Percentiles rank a stretch among this genome's conserved stretches.
These are phyloP conservation scores for Pterostichus madidus DNA, from an alignment of 2,888 invertebrate species.

Conservation along the genomic window DNA sequence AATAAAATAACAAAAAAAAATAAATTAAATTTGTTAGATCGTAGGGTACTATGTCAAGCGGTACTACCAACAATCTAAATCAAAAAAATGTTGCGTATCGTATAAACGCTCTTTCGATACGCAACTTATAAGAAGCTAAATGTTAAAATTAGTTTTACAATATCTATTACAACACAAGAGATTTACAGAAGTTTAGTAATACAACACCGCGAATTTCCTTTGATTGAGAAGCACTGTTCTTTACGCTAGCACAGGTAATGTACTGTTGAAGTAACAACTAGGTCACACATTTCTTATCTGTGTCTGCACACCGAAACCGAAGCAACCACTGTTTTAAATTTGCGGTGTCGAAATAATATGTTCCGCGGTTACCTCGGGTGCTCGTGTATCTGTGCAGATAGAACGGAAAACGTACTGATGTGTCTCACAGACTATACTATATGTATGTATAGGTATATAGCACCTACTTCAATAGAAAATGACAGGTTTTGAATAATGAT, in stretches of 20 bases:
- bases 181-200: too few relatives aligned
- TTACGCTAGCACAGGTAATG: not conserved
- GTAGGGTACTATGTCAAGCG: too few relatives aligned
- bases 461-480: constrained; percentile 27
- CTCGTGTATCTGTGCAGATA: not conserved
- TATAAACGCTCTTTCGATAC: too few relatives aligned
- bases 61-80: too few relatives aligned
- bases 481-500: constrained; percentile 42
- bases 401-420: not conserved
- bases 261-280: constrained; percentile 4
- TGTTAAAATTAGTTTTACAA: too few relatives aligned
- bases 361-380: not conserved
- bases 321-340: constrained; percentile 35
- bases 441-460: not conserved
- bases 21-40: too few relatives aligned
- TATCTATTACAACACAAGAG: too few relatives aligned
- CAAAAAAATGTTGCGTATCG: too few relatives aligned
- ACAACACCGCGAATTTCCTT: too few relatives aligned
- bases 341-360: constrained; percentile 28
- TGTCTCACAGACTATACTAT: not conserved
- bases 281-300: constrained; percentile 27
- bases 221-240: not conserved
- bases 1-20: too few relatives aligned
- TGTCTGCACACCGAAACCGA: constrained; percentile 9
- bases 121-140: too few relatives aligned